Evolutionary conservation across 2,113 vertebrate species (phyloP).

Genomic region (Dryoscopus gambensis): DNA sequence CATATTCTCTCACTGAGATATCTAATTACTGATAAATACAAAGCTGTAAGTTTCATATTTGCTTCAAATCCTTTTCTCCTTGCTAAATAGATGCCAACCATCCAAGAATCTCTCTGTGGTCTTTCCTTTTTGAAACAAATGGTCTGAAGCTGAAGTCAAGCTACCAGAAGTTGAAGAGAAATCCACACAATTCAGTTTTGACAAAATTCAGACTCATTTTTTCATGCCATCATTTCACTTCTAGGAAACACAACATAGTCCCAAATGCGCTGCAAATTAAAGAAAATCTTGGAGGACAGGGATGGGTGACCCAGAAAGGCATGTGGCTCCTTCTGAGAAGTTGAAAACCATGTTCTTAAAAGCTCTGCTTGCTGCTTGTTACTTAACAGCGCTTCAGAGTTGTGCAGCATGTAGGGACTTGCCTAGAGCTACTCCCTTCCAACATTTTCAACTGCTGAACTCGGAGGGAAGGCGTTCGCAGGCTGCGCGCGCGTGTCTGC

Average conservation of each 20-base stretch:
- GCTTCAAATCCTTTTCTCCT: not conserved
- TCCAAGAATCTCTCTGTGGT: not conserved
- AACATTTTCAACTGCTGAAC: constrained; percentile 48
- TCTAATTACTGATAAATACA: not conserved
- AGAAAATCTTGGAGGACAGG: not conserved
- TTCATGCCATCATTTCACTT: not conserved
- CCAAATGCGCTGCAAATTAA: not conserved
- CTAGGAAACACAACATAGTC: not conserved
- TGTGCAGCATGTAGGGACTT: constrained; percentile 29
- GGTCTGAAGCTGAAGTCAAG: not conserved
- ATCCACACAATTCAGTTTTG: not conserved
- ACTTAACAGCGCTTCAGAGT: not conserved
- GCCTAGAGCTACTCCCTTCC: constrained; percentile 46
- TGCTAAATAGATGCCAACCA: not conserved
- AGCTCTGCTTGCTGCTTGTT: constrained; percentile 10
- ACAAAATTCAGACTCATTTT: not conserved
- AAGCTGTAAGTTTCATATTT: not conserved
- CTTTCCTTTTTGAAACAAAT: not conserved
- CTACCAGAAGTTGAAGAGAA: not conserved
- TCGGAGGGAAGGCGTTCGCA: not conserved
- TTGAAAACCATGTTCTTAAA: constrained; percentile 42
- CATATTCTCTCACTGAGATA: not conserved
- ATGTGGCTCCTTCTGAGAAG: not conserved
- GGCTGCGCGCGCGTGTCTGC: not conserved
- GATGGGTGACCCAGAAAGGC: not conserved